Evolutionary conservation across 2,797 vertebrate genomes (phyloP).

Genomic region (Hypotaenidia philippensis): DNA sequence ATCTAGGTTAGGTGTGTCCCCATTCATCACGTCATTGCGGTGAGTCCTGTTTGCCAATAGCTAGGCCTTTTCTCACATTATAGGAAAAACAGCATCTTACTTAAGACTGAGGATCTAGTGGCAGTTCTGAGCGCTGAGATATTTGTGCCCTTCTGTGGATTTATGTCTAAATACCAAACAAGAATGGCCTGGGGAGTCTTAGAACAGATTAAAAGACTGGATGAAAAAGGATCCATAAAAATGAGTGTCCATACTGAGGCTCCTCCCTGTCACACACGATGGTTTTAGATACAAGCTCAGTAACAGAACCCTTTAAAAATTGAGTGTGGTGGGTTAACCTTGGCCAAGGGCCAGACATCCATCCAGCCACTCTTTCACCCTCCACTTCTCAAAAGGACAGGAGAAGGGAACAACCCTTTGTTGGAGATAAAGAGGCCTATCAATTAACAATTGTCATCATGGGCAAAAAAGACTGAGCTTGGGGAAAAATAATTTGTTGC

Average conservation of each 20-base stretch:
- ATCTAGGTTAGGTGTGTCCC: conserved; percentile 4
- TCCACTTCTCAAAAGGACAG: background rate
- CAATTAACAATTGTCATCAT: background rate
- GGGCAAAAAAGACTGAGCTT: background rate
- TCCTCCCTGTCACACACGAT: rapidly evolving
- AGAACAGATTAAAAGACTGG: background rate
- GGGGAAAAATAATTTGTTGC: background rate
- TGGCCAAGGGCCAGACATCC: background rate
- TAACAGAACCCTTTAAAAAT: background rate
- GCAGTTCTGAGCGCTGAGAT: background rate
- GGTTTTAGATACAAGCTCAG: background rate
- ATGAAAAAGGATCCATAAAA: background rate
- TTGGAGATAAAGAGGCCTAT: background rate
- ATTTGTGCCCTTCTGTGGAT: background rate
- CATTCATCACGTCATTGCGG: background rate
- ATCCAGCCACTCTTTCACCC: background rate
- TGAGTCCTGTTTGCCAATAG: background rate
- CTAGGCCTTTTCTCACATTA: background rate
- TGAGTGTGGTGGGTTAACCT: background rate
- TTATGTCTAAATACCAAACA: background rate
- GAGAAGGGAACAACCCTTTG: background rate
- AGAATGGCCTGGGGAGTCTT: background rate
- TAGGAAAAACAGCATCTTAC: background rate
- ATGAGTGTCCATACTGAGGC: background rate
- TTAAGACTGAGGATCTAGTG: background rate